Conservation (phyloP, 2,797 vertebrate genomes). For the Muscicapa striata region DNA sequence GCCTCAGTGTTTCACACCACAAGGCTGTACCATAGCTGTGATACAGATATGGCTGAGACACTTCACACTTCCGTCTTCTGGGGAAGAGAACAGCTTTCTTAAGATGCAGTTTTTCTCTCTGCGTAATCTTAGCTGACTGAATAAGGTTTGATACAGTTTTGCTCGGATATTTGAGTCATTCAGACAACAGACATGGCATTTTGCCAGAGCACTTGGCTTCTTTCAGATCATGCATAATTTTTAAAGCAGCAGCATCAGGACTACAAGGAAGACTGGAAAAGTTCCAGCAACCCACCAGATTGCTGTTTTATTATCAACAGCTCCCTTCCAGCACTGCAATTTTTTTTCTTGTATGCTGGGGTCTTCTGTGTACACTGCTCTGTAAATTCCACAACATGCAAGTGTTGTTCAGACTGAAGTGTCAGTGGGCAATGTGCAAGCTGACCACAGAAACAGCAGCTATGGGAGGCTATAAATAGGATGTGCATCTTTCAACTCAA, state of each 20-base stretch:
- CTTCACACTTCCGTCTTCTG: background rate
- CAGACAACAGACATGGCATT: slow-evolving; percentile 16
- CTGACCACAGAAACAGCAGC: background rate
- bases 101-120: background rate
- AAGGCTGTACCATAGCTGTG: background rate
- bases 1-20: background rate
- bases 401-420: background rate
- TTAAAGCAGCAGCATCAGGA: slow-evolving; percentile 47
- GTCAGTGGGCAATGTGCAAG: background rate
- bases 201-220: slow-evolving; percentile 35
- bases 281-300: slow-evolving; percentile 20
- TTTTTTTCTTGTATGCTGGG: background rate
- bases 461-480: background rate
- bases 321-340: background rate
- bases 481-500: background rate
- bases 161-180: background rate
- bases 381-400: background rate
- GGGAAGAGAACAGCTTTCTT: background rate
- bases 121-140: background rate
- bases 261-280: slow-evolving; percentile 32
- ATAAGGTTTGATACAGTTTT: slow-evolving; percentile 8
- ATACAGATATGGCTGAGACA: background rate
- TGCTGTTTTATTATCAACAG: slow-evolving; percentile 7
- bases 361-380: background rate
- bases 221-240: slow-evolving; percentile 12